Evolutionary conservation across 2,113 vertebrate genomes (phyloP).

Genomic region (Thunnus thynnus): DNA sequence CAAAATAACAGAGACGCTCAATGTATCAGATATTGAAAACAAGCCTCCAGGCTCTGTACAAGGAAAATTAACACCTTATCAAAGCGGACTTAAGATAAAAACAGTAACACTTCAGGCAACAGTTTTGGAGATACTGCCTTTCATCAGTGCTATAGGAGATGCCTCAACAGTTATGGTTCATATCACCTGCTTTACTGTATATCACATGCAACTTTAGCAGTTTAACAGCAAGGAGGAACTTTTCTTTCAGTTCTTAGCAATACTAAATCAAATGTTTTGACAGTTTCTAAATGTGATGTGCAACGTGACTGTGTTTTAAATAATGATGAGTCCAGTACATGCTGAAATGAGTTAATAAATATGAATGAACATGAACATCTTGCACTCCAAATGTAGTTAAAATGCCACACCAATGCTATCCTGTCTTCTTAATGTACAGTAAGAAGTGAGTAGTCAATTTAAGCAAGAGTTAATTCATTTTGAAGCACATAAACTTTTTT

Average conservation of each 20-base stretch:
- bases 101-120: constrained; percentile 38
- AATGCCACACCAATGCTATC: no score
- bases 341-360: neutral
- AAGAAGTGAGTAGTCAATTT: no score
- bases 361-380: no score
- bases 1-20: constrained; percentile 24
- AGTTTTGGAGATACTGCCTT: constrained; percentile 52
- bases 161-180: constrained; percentile 9
- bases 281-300: neutral
- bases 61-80: constrained; percentile 71
- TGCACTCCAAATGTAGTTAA: no score
- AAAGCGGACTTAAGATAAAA: constrained; percentile 61
- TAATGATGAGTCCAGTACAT: neutral
- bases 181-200: constrained; percentile 35
- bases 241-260: neutral
- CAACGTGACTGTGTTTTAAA: neutral
- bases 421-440: no score
- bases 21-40: constrained; percentile 40
- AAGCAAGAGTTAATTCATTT: no score
- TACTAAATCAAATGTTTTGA: neutral
- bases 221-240: constrained; percentile 11
- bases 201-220: constrained; percentile 19
- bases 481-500: no score
- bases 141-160: constrained; percentile 35
- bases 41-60: constrained; percentile 26